Base-by-base conservation (phyloP, 2,113 vertebrate species). In the Corythoichthys intestinalis region DNA sequence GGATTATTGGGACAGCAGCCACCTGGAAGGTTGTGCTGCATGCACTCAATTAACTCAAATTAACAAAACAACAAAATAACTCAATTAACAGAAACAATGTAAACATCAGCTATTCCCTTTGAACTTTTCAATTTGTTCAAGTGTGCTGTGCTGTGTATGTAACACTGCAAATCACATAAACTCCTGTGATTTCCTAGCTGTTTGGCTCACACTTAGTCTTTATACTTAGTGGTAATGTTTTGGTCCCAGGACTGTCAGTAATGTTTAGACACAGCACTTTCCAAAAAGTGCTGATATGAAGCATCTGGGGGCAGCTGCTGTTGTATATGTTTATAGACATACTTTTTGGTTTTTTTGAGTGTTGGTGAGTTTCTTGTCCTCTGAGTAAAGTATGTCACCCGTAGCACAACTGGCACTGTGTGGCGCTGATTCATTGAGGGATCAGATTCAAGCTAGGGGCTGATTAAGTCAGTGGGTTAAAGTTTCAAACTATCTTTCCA, bases 231-330 rank as follows among this genome's bases (percentile, higher is more conserved):
- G 58, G 71, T 65, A 66, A 72, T 83, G 70, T 80, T 83, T 83
- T 73, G 79, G 81, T 87, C 73, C 74, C 82, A 87, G 89, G 88
- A 91, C 82, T 87, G 87, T 88, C 87, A 86, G 86, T 72, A 80
- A 71, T 69, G 76, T 74, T 81, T 86, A 89, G 91, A 89, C 87
- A 85, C 63, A 75, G 63, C 67, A 69, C 79, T 73, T 77, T 74
- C 74, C 85, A 47, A 68, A 80, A 78, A 77, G 70, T 66, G 60
- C 72, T 89, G 88, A 90, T 86, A 80, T 83, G 80, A 88, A 89
- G 84, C 88, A 87, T 86, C 77, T 88, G 87, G 80, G 79, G 71
- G 82, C 61, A 57, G 76, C 76, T 69, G 77, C 72, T 69, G 75
- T 78, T 83, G 82, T 80, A 74, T 79, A 50, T 76, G 69, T 62